These are phyloP conservation scores for Aulostomus chinensis DNA, from an alignment of 2,797 vertebrate species.

Conservation along the genomic window DNA sequence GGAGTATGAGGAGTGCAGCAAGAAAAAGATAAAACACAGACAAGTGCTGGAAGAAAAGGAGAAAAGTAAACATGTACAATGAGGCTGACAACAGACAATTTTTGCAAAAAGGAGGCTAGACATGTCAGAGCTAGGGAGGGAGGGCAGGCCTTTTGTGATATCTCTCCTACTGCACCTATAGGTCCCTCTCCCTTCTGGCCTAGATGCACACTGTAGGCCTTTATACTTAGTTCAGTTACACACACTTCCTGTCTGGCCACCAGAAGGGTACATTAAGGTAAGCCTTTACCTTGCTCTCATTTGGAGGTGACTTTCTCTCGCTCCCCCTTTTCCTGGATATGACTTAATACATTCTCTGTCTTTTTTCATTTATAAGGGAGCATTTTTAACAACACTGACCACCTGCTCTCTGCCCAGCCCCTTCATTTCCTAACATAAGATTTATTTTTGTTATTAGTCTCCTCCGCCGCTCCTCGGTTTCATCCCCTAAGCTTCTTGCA, in stretches of 20 bases:
- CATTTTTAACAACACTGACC: constrained; percentile 1
- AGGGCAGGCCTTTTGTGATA: constrained; percentile 55
- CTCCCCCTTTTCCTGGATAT: constrained; percentile 12
- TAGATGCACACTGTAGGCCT: constrained; percentile 71
- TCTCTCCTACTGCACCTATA: constrained; percentile 49
- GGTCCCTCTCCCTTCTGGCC: constrained; percentile 68
- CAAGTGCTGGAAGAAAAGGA: background rate
- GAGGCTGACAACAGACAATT: too few relatives aligned
- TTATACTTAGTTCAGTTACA: constrained; percentile 68
- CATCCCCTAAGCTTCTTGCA: constrained; percentile 22
- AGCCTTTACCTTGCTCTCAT: constrained; percentile 44
- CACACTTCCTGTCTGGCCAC: constrained; percentile 70
- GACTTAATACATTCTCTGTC: constrained; percentile 2
- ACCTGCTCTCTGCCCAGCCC: constrained; percentile 2
- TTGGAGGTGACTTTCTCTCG: constrained; percentile 27
- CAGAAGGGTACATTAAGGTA: constrained; percentile 73
- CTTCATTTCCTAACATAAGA: background rate
- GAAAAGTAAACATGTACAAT: background rate
- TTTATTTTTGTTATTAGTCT: constrained; percentile 4
- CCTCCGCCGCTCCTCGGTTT: constrained; percentile 13
- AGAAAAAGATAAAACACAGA: background rate
- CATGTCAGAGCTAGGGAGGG: constrained; percentile 13
- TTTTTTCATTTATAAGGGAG: background rate
- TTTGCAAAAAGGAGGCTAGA: constrained; percentile 13
- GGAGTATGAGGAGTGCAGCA: background rate